Evolutionary conservation across 2,797 vertebrate species (phyloP), one percentile per base, ranked within the genome.

Genomic region (Otolemur crassicaudatus): DNA sequence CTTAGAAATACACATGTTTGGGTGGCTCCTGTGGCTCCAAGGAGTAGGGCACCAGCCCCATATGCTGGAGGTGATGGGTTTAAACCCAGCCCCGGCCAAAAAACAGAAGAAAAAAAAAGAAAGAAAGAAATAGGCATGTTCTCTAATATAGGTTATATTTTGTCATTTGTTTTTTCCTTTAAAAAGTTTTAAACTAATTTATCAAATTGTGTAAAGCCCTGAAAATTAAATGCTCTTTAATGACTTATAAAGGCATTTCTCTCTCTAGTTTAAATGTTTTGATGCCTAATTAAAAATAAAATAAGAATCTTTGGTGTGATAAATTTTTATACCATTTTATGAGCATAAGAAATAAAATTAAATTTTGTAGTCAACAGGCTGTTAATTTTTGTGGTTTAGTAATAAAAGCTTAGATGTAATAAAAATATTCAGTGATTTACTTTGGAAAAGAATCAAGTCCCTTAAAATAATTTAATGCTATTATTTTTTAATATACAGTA

Each of bases 261-360:
- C 49, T 87, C 63, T 69, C 46, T 94, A 86, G 6, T 60, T 94
- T 91, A 94, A 94, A 81, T 91, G n/a, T 67, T 49, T 93, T 72
- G 53, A 76, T 93, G 79, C 31, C 37, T 90, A 93, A 85, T 94
- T 85, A 84, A 94, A 96, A 90, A 92, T 73, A 87, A 94, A 92
- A 91, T 92, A 67, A 95, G 22, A 34, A 83, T 87, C 23, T 92
- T 29, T 90, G 43, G 61, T 23, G 17, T n/a, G 49, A 27, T 79
- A 27, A 94, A 70, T 87, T 75, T 94, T 84, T 25, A 37, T 76
- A 87, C 61, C 8, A 76, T 72, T 87, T 90, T 94, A 92, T 76
- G 61, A 85, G 22, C 5, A 37, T 37, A 56, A 61, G 37, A 90
- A 90, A 91, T 89, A 86, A 91, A 92, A 60, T 79, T 46, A 77